Percentiles rank a stretch among this genome's conserved stretches.
Evolutionary conservation across 2,113 vertebrate species (phyloP).

Genomic region (Cyanocitta stelleri): DNA sequence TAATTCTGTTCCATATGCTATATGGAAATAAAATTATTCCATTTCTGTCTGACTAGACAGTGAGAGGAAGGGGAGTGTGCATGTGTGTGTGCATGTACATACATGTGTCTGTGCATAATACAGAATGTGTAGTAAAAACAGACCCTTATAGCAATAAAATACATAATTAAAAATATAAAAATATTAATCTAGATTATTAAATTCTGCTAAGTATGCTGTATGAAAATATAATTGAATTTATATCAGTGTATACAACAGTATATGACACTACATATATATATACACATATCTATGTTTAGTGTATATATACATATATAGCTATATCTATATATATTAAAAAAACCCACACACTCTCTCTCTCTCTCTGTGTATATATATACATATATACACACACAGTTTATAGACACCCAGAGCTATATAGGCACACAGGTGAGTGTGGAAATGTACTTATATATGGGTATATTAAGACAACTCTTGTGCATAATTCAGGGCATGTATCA

Average conservation of each 20-base stretch:
- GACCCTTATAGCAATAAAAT: background rate
- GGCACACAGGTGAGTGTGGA: background rate
- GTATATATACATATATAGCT: no score
- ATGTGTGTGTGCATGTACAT: rapidly evolving
- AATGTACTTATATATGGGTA: background rate
- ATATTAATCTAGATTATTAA: background rate
- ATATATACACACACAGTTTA: background rate
- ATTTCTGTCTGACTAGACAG: background rate
- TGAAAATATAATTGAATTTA: background rate
- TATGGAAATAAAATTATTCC: background rate
- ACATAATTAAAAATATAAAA: background rate
- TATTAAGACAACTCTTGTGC: background rate
- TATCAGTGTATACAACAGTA: background rate
- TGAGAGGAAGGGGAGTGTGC: background rate
- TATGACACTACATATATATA: background rate
- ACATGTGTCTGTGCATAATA: background rate
- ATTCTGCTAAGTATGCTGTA: background rate
- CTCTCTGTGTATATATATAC: no score
- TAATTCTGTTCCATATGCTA: background rate
- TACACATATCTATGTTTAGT: background rate
- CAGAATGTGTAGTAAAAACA: rapidly evolving
- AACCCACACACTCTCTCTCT: background rate
- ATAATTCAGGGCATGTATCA: background rate
- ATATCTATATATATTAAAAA: background rate
- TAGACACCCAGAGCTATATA: background rate